Percentiles rank a stretch among this genome's conserved stretches.
These are phyloP conservation scores for Motacilla tschutschensis DNA, from an alignment of 2,113 vertebrate species.

Conservation along the genomic window DNA sequence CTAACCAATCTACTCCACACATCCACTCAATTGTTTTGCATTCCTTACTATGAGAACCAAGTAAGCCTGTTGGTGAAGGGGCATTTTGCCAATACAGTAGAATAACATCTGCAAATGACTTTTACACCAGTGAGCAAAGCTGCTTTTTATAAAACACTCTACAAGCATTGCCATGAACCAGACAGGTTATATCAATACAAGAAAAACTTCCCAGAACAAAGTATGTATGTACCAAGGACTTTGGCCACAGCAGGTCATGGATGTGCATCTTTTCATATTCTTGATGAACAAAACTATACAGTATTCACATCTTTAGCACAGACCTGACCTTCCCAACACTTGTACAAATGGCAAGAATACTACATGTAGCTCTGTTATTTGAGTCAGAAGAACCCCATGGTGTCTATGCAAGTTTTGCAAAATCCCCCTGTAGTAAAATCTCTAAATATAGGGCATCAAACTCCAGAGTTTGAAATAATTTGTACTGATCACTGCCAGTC, in stretches of 20 bases:
- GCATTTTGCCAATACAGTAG: background rate
- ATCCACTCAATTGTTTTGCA: background rate
- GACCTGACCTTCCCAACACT: background rate
- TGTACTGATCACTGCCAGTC: background rate
- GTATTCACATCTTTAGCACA: background rate
- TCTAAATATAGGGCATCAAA: background rate
- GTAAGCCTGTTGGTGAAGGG: background rate
- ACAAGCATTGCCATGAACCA: background rate
- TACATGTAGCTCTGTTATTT: accelerated
- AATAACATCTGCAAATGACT: background rate
- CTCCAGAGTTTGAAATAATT: background rate
- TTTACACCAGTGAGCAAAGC: background rate
- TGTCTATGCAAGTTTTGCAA: background rate
- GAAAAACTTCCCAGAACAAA: background rate
- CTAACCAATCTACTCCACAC: background rate
- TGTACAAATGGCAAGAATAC: background rate
- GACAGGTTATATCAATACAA: background rate
- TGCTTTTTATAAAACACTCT: background rate
- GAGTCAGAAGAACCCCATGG: background rate
- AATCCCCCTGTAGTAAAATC: background rate
- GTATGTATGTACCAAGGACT: accelerated
- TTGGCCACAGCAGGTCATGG: background rate
- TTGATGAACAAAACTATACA: background rate
- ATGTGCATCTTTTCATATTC: background rate
- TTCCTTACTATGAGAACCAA: background rate